These are phyloP conservation scores for Falcunculus frontatus DNA, from an alignment of 2,113 vertebrate species.

Conservation along the genomic window DNA sequence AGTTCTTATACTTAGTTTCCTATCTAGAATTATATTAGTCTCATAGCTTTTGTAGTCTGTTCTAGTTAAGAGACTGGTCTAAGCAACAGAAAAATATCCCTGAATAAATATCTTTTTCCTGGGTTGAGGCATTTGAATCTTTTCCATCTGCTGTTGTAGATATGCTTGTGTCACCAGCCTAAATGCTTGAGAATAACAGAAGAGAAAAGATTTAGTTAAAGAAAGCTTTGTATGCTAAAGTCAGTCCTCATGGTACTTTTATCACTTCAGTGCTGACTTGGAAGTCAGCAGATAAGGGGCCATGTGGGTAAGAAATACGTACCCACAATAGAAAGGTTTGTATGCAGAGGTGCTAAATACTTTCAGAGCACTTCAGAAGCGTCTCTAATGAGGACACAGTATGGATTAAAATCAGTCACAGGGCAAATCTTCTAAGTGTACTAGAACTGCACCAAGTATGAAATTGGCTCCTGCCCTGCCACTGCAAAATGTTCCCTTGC, in stretches of 20 bases:
- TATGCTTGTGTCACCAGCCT: neutral
- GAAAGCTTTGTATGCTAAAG: neutral
- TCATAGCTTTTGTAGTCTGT: neutral
- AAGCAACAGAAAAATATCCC: neutral
- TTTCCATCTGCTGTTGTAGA: neutral
- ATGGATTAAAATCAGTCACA: neutral
- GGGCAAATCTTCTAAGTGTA: neutral
- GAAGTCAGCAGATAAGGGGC: neutral
- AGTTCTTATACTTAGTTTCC: neutral
- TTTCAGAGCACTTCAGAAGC: neutral
- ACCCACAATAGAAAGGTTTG: neutral
- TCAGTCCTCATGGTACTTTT: neutral
- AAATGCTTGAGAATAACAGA: neutral
- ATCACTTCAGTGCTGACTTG: neutral
- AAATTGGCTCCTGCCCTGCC: neutral
- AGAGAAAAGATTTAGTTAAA: neutral
- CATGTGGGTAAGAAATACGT: neutral
- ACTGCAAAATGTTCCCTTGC: neutral
- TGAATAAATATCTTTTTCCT: neutral
- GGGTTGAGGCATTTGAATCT: neutral
- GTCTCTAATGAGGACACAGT: neutral
- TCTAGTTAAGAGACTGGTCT: neutral
- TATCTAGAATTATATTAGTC: neutral
- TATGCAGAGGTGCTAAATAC: neutral
- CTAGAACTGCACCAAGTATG: neutral